Conservation (phyloP, 2,113 vertebrate genomes). For the Rhynchopsitta pachyrhyncha region DNA sequence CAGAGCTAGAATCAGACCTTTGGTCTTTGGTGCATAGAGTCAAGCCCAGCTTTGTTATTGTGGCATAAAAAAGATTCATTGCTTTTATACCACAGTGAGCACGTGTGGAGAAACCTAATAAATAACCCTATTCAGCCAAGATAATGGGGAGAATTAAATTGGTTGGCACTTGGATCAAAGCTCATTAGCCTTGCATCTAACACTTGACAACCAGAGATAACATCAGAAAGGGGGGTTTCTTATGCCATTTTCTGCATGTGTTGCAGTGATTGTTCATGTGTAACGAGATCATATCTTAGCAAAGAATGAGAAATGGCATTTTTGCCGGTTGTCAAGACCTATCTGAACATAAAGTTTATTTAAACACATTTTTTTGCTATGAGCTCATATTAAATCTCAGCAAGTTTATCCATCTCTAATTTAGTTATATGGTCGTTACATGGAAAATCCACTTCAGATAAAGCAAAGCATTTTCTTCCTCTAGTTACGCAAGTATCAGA, state of each 20-base stretch:
- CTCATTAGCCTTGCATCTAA: slow-evolving; percentile 24
- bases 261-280: slow-evolving; percentile 4
- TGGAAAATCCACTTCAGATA: slow-evolving; percentile 34
- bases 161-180: slow-evolving; percentile 38
- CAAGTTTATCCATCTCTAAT: slow-evolving; percentile 44
- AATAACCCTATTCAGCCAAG: slow-evolving; percentile 26
- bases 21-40: neutral
- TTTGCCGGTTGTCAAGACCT: slow-evolving; percentile 23
- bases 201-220: slow-evolving; percentile 39
- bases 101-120: slow-evolving; percentile 36
- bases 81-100: neutral
- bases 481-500: slow-evolving; percentile 21
- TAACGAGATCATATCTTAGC: slow-evolving; percentile 38
- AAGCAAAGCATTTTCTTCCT: slow-evolving; percentile 30
- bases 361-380: slow-evolving; percentile 35
- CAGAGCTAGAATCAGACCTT: slow-evolving; percentile 4
- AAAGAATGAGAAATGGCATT: slow-evolving; percentile 46
- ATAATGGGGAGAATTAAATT: slow-evolving; percentile 46
- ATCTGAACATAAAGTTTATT: slow-evolving; percentile 38
- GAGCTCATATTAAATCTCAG: slow-evolving; percentile 41
- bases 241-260: neutral
- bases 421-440: slow-evolving; percentile 40
- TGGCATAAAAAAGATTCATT: neutral
- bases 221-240: slow-evolving; percentile 14
- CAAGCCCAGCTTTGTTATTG: neutral